A percentile compares a stretch with the other conserved stretches of the same genome.
These are phyloP conservation scores for Indri indri DNA, from an alignment of 2,113 vertebrate genomes.

Conservation along the genomic window DNA sequence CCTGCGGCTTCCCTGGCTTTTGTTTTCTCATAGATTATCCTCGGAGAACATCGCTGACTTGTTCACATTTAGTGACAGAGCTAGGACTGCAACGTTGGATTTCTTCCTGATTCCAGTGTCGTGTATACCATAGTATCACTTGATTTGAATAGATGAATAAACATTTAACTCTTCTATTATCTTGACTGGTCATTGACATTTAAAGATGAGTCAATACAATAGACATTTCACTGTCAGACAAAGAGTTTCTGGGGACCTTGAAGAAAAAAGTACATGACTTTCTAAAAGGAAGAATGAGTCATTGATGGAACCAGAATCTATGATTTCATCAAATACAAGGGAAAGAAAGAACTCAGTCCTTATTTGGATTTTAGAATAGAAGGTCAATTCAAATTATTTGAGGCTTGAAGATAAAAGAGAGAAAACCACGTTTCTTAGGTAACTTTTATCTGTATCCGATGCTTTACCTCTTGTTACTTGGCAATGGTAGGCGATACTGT, in stretches of 20 bases:
- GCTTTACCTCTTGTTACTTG: not conserved
- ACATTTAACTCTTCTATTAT: not conserved
- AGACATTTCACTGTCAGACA: not conserved
- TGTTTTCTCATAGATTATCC: not conserved
- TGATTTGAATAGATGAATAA: not conserved
- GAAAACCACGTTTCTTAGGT: not conserved
- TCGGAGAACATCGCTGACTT: not conserved
- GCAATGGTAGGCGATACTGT: not conserved
- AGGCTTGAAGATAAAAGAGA: not conserved
- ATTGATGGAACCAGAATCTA: not conserved
- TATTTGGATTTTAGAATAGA: not conserved
- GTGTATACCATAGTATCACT: not conserved
- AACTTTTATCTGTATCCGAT: not conserved
- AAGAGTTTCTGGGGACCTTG: not conserved
- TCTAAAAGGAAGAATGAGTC: constrained; percentile 24
- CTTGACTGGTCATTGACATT: not conserved
- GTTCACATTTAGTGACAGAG: not conserved
- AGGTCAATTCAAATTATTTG: not conserved
- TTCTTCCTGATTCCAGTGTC: not conserved
- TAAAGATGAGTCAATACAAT: constrained; percentile 1
- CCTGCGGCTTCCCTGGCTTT: not conserved
- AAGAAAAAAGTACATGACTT: not conserved
- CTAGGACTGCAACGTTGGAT: not conserved
- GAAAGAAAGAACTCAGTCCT: not conserved
- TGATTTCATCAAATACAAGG: not conserved